Evolutionary conservation across 2,113 vertebrate species (phyloP).

Genomic region (Phrynosoma blainvillii): DNA sequence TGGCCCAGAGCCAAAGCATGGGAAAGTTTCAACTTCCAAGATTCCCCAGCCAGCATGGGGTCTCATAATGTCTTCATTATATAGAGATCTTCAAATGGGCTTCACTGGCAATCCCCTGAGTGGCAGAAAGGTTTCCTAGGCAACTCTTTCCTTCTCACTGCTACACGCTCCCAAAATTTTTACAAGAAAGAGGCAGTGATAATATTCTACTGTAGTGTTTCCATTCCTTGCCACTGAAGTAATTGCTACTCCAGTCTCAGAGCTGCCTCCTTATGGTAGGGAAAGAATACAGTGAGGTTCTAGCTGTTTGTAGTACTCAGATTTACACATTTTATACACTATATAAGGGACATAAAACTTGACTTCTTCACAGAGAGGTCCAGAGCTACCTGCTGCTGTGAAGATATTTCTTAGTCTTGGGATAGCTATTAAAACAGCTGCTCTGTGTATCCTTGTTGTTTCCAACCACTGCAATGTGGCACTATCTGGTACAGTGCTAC

Average conservation of each 20-base stretch:
- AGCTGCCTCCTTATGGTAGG: background rate
- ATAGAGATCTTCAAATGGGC: background rate
- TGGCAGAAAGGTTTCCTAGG: background rate
- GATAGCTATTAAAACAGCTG: background rate
- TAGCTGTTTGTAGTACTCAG: no score
- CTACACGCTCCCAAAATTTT: background rate
- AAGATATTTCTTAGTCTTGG: background rate
- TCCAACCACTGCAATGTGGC: no score
- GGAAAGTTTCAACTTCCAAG: background rate
- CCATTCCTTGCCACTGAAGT: background rate
- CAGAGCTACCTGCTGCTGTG: background rate
- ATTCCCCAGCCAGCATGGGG: background rate
- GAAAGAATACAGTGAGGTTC: background rate
- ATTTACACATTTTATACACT: background rate
- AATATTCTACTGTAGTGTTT: background rate
- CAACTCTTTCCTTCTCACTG: background rate
- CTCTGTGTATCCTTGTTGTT: background rate
- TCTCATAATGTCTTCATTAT: background rate
- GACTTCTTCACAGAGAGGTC: background rate
- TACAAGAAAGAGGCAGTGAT: background rate
- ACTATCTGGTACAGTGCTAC: background rate
- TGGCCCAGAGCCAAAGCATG: no score
- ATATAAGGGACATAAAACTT: background rate
- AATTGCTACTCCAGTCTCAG: background rate
- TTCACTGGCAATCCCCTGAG: background rate